Conservation (phyloP, 2,797 vertebrate genomes). For the Tolypeutes matacus region DNA sequence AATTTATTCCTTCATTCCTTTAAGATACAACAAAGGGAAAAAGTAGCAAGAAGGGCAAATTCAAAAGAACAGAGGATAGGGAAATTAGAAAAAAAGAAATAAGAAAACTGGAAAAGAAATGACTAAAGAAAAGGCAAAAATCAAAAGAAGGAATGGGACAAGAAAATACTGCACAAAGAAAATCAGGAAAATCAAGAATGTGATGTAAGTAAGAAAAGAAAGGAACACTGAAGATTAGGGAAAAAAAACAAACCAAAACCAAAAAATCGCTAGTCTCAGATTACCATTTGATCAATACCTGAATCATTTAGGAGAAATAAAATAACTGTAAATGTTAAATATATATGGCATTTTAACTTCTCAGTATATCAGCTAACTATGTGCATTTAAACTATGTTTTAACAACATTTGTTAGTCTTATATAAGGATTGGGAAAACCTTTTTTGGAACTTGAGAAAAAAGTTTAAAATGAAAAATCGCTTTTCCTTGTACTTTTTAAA, state of each 20-base stretch:
- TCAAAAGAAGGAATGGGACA: not conserved
- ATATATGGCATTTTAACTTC: not conserved
- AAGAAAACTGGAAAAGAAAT: not conserved
- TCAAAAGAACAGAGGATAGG: not conserved
- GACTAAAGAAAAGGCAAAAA: not conserved
- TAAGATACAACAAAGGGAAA: conserved; percentile 62
- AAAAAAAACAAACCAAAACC: not conserved
- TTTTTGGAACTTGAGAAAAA: not conserved
- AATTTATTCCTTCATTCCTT: conserved; percentile 47
- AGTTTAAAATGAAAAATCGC: not conserved
- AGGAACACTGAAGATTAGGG: not conserved
- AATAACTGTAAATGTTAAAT: conserved; percentile 12
- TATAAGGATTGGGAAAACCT: not conserved
- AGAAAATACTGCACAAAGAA: not conserved
- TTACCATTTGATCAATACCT: not conserved
- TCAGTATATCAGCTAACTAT: not conserved
- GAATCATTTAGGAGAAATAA: not conserved
- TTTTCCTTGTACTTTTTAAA: not conserved
- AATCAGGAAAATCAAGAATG: not conserved
- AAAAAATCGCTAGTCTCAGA: not conserved
- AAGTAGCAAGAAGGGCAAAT: not conserved
- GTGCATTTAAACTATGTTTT: not conserved
- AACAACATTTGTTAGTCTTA: not conserved
- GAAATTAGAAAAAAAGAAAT: conserved; percentile 27
- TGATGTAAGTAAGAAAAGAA: not conserved